These are phyloP conservation scores for Ptychobarbus kaznakovi DNA, from an alignment of 2,797 vertebrate genomes.

Conservation along the genomic window DNA sequence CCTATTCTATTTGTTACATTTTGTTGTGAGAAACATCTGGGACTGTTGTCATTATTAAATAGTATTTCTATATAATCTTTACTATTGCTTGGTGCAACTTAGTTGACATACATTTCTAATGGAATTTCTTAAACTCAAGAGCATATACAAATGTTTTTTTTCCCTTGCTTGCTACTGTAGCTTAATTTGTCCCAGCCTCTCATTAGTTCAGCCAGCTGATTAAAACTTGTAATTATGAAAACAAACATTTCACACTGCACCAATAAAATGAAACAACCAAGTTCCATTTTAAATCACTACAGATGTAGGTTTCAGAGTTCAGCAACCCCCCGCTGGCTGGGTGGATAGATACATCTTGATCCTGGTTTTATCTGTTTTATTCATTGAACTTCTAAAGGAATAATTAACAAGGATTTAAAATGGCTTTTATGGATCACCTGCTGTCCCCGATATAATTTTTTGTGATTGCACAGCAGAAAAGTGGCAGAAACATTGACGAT, in stretches of 20 bases:
- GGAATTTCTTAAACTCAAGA: slow-evolving; percentile 30
- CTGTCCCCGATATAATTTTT: slow-evolving; percentile 86
- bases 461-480: slow-evolving; percentile 85
- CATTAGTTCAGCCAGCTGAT: slow-evolving; percentile 45
- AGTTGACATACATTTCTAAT: slow-evolving; percentile 27
- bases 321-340: slow-evolving; percentile 49
- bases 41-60: slow-evolving; percentile 45
- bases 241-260: slow-evolving; percentile 53
- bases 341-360: slow-evolving; percentile 73
- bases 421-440: slow-evolving; percentile 87
- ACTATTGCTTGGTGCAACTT: slow-evolving; percentile 24
- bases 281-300: slow-evolving; percentile 53
- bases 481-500: slow-evolving; percentile 76
- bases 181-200: slow-evolving; percentile 37
- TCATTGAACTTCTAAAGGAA: slow-evolving; percentile 84
- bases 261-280: slow-evolving; percentile 1
- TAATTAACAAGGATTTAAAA: slow-evolving; percentile 88
- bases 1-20: slow-evolving; percentile 18
- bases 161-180: slow-evolving; percentile 1
- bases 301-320: slow-evolving; percentile 65
- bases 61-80: slow-evolving; percentile 40
- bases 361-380: slow-evolving; percentile 79
- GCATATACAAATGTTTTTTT: slow-evolving; percentile 8
- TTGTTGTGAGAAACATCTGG: slow-evolving; percentile 23
- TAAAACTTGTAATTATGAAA: slow-evolving; percentile 42